Evolutionary conservation across 1,140 invertebrate genomes (phyloP), one percentile per base, ranked within the genome.

Genomic region (Lucilia cuprina): DNA sequence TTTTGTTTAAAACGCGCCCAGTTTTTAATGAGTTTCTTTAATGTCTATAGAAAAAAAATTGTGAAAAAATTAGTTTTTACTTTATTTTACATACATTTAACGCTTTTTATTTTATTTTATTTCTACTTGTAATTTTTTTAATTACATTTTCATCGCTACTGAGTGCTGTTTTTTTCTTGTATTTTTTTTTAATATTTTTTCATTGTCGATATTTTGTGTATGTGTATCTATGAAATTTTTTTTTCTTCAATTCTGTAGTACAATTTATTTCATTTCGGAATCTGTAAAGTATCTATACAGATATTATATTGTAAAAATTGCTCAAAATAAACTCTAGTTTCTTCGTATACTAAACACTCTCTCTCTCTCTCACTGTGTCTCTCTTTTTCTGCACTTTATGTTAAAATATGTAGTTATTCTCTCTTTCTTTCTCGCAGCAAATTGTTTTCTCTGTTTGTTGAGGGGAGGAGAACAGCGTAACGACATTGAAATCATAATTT

Each of bases 231-330:
- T 82, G 74, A 75, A 30, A 55, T 84, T 84, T 84, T 82, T 84
- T 75, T 60, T 9, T 75, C 25, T 49, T 10, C 41, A 41, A 8
- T 41, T 41, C 41, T 41, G 41, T 41, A 41, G 41, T 41, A 41
- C 41, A 41, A 41, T 41, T 47, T 84, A 25, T 75, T 74, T 75
- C 9, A 77, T 82, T 74, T 74, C 74, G 82, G 65, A 77, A 55
- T 84, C 82, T 83, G 82, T 84, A 84, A 49, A 75, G 34, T 83
- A 83, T 70, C 74, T 84, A 82, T 82, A 80, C 49, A 50, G 77
- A 80, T 49, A 80, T 80, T 19, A 25, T 21, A 25, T 21, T 5
- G 65, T 21, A 5, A 21, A 70, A 70, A 19, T 25, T 21, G 9
- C 65, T 60, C 55, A 60, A 60, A n/a, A n/a, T n/a, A 17, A 30